phyloP scores from a whole-genome alignment of 2,113 vertebrate genomes.

The Pontoporia blainvillei region DNA sequence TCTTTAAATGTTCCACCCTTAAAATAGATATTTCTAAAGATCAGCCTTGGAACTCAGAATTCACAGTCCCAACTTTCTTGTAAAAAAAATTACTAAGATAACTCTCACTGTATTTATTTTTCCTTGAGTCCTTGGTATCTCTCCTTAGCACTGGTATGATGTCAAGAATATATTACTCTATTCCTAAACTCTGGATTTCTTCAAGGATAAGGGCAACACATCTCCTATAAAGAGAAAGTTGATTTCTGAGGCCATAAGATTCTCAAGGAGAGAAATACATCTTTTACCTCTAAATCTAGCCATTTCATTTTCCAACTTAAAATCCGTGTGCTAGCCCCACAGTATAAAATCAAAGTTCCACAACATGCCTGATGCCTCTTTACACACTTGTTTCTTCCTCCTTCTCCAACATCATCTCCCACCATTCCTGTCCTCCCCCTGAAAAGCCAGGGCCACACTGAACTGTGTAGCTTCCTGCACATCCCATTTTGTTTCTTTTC shows the following conservation, averaged over 20 bases:
- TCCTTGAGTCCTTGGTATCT: neutral
- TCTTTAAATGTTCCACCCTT: slow-evolving; percentile 51
- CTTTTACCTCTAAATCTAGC: neutral
- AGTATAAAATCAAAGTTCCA: neutral
- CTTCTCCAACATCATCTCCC: neutral
- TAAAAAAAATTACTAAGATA: neutral
- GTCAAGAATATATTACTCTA: neutral
- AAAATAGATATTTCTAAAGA: slow-evolving; percentile 66
- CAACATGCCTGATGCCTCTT: neutral
- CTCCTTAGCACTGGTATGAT: neutral
- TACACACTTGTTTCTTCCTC: neutral
- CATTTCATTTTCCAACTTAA: neutral
- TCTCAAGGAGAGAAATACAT: neutral
- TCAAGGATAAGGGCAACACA: neutral
- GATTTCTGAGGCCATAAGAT: neutral
- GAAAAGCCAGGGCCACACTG: neutral
- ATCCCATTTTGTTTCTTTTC: neutral
- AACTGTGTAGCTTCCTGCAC: neutral
- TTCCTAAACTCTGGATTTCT: neutral
- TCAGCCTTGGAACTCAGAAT: slow-evolving; percentile 50
- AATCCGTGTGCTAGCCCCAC: neutral
- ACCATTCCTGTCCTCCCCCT: neutral
- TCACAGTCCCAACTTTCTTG: neutral
- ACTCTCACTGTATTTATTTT: neutral
- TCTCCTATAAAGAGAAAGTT: neutral